Evolutionary conservation across 1,140 invertebrate species (phyloP), one percentile per base, ranked within the genome.

Genomic region (Ylistrum balloti): DNA sequence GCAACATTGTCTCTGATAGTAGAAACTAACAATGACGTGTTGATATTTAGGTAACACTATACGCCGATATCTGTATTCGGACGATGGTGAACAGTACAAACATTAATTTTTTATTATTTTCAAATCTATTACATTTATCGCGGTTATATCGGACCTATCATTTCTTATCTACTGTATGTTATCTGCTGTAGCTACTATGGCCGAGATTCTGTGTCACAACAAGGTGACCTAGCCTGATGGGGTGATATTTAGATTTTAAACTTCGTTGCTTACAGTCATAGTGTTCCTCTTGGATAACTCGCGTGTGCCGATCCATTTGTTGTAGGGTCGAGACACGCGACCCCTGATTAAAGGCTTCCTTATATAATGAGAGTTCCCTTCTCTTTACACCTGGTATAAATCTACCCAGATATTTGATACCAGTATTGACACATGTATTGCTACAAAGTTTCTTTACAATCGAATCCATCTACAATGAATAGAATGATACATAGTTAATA

Each of bases 261-360:
- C n/a, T 28, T 74, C 56, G 56, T 74, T 74, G 5, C 56, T 74
- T 5, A 74, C 56, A 74, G 56, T 17, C 17, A 74, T 74, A 74
- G 56, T 5, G 56, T 74, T 74, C 56, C n/a, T n/a, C 56, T 74
- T 11, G 1, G 11, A 74, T 74, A 28, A n/a, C 56, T 74, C 17
- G 5, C 56, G 56, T 74, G 56, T 74, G 56, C 56, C 56, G n/a
- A 28, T 74, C 56, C 56, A 74, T 74, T 74, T 74, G 56, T 74
- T 28, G 56, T 28, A n/a, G 17, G 56, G 56, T 74, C 56, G 56
- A 28, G 56, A 28, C 56, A 74, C 56, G 56, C 56, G 56, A 74
- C 56, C 56, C 56, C 56, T 74, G 28, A 74, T 74, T 74, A 74
- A 74, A 74, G 56, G 17, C 56, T 74, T 74, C 56, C 56, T 11